These are phyloP conservation scores for Coregonus clupeaformis DNA, from an alignment of 2,113 vertebrate species.

Conservation along the genomic window DNA sequence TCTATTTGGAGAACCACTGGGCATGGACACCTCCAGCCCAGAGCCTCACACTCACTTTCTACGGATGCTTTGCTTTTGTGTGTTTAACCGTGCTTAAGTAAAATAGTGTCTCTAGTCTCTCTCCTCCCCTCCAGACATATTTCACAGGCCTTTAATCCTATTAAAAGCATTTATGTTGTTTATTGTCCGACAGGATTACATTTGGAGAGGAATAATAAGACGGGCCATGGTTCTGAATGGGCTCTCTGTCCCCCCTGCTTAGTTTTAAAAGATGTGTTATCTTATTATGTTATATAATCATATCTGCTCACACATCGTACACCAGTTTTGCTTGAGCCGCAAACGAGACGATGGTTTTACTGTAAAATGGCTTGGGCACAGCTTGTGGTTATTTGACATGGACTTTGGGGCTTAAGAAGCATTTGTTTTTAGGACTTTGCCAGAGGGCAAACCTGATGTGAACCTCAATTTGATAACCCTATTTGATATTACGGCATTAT, in stretches of 20 bases:
- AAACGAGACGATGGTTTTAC: conserved; percentile 51
- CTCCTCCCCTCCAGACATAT: conserved; percentile 43
- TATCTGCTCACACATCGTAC: conserved; percentile 54
- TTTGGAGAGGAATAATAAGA: conserved; percentile 59
- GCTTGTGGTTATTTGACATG: conserved; percentile 57
- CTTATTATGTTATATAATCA: conserved; percentile 60
- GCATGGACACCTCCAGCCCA: conserved; percentile 1
- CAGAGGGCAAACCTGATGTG: conserved; percentile 44
- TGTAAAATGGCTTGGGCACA: conserved; percentile 50
- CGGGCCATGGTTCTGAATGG: conserved; percentile 56
- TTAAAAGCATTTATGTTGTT: conserved; percentile 61
- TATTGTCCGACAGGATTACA: conserved; percentile 68
- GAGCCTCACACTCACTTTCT: conserved; percentile 21
- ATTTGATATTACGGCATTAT: conserved; percentile 44
- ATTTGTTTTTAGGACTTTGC: conserved; percentile 60
- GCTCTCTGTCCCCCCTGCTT: conserved; percentile 51
- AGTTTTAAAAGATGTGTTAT: conserved; percentile 61
- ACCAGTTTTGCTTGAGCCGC: conserved; percentile 48
- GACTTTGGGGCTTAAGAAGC: conserved; percentile 46
- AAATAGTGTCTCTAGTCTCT: conserved; percentile 7
- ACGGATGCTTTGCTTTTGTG: conserved; percentile 35
- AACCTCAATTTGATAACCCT: conserved; percentile 40
- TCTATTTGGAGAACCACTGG: conserved; percentile 43
- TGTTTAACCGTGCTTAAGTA: conserved; percentile 36
- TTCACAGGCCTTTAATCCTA: conserved; percentile 55